These are phyloP conservation scores for Acyrthosiphon pisum DNA, from an alignment of 1,140 invertebrate species.

Conservation along the genomic window DNA sequence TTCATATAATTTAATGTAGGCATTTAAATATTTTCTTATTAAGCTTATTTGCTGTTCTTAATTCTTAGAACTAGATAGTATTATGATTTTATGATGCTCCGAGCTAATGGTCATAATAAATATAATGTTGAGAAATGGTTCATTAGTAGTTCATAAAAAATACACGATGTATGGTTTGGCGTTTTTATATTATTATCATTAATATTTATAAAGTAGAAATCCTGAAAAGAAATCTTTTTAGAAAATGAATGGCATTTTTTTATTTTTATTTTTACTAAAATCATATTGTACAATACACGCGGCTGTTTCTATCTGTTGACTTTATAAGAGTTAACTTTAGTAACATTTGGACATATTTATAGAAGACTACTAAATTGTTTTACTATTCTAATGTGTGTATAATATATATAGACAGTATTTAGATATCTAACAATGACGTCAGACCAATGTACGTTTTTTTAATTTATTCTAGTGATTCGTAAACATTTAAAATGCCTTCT, in stretches of 20 bases:
- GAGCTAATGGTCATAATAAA: not conserved
- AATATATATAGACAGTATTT: not conserved
- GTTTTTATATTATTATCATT: not conserved
- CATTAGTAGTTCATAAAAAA: not conserved
- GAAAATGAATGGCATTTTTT: not conserved
- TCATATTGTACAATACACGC: not conserved
- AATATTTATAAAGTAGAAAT: not conserved
- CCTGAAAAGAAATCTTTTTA: not conserved
- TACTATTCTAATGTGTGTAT: not conserved
- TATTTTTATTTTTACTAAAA: not conserved
- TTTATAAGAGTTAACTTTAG: not conserved
- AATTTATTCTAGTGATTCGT: constrained; percentile 7
- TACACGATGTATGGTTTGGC: not conserved
- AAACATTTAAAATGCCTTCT: constrained; percentile 21
- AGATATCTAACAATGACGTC: constrained; percentile 30
- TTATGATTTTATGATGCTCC: not conserved
- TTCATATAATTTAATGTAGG: not conserved
- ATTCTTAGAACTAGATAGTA: not conserved
- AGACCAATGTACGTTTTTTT: not conserved
- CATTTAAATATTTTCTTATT: not conserved
- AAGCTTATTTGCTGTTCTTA: not conserved
- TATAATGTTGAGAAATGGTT: not conserved
- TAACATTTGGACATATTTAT: constrained; percentile 25
- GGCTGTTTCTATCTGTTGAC: not conserved
- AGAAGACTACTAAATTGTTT: not conserved